Conservation (phyloP, 2,888 invertebrate genomes). For the Mimas tiliae region DNA sequence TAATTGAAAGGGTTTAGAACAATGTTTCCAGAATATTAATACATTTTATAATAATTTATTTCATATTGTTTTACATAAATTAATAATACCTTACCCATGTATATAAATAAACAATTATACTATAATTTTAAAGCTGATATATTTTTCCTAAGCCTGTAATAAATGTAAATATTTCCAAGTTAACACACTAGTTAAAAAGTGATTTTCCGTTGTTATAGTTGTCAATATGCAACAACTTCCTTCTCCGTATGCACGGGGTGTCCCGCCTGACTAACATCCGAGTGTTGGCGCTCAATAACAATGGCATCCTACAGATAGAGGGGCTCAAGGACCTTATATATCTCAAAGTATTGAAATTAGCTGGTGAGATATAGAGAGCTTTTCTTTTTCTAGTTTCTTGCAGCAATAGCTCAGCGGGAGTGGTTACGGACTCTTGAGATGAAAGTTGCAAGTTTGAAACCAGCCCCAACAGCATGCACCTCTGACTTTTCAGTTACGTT, state of each 20-base stretch:
- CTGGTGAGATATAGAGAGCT: slow-evolving; percentile 64
- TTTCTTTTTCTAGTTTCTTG: not conserved
- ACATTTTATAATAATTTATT: no score
- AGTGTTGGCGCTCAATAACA: slow-evolving; percentile 93
- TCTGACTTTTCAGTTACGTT: no score
- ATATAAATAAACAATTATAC: no score
- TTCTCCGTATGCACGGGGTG: slow-evolving; percentile 94
- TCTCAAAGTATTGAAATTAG: slow-evolving; percentile 91
- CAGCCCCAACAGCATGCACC: no score
- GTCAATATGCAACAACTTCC: slow-evolving; percentile 93
- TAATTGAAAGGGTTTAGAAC: not conserved
- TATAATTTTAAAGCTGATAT: no score
- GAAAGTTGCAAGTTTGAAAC: no score
- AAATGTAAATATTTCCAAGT: not conserved
- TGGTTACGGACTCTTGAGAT: no score
- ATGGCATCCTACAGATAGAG: slow-evolving; percentile 95
- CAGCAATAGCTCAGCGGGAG: no score
- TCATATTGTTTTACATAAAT: no score
- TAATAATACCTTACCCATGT: no score
- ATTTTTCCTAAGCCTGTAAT: no score
- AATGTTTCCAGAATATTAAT: not conserved
- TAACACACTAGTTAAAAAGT: not conserved
- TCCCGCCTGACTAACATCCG: slow-evolving; percentile 91
- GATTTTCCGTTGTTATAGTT: slow-evolving; percentile 84
- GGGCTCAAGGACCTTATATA: slow-evolving; percentile 93